Base-by-base conservation (phyloP, 2,797 vertebrate genomes). In the Phrynocephalus vlangalii region DNA sequence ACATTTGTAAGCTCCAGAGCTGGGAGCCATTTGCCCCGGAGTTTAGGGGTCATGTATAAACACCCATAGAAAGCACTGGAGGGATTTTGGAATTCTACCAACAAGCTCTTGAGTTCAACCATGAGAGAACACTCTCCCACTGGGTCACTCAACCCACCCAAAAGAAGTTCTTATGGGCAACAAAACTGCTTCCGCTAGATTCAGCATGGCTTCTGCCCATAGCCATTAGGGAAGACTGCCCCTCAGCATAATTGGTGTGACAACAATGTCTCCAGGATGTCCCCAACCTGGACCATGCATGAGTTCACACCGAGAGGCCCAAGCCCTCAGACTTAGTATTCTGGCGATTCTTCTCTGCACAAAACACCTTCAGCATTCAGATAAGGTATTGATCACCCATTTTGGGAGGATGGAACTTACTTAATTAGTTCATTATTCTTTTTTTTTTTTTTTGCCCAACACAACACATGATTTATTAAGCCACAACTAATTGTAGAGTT, bases 311-410 rank as follows among this genome's bases (percentile, higher is more conserved):
- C 22, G 26, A 13, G 5, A 68, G 63, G 73, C 7, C 63, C 73
- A 72, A 72, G 75, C 89, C 92, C 90, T 80, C 91, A 85, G 87
- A 20, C 24, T 38, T 30, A 26, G 6, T 95, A 94, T 52, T 38
- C 95, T 95, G 94, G 94, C 90, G 93, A 10, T 90, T 82, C 94
- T 84, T 87, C 68, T 92, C 88, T 91, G 90, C 89, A 83, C 68
- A 91, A 92, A 93, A 88, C 84, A 68, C 90, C 71, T 86, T 93
- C 89, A 3, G 24, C 87, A 91, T 83, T 89, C 92, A 95, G 96
- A 97, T 95, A 96, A 97, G 94, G 92, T 93, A 97, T 94, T 92
- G 97, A 97, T 96, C 93, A 92, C 90, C 92, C 94, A 81, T 84
- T 88, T 82, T 86, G 92, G 92, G 92, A 95, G 93, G 91, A 92